Conservation (phyloP, 2,113 vertebrate genomes). For the Alouatta palliata region DNA sequence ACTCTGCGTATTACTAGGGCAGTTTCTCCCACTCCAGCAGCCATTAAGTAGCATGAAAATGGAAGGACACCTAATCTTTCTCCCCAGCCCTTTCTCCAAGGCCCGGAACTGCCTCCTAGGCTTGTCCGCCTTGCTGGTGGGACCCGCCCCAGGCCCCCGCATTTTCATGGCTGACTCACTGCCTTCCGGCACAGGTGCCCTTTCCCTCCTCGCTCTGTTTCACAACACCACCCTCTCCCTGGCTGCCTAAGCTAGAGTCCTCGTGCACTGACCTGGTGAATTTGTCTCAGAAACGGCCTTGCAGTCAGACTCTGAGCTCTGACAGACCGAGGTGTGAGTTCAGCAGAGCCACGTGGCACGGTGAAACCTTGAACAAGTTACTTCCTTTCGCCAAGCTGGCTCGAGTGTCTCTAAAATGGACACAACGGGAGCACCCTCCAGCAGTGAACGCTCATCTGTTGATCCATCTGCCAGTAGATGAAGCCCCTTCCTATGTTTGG, state of each 20-base stretch:
- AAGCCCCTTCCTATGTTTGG: background rate
- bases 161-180: background rate
- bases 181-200: background rate
- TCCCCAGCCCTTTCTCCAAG: background rate
- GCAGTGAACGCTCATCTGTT: background rate
- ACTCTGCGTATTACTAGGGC: background rate
- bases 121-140: background rate
- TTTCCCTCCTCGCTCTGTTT: rapidly evolving
- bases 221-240: too few relatives aligned
- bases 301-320: background rate
- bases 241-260: background rate
- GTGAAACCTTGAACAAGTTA: background rate
- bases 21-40: too few relatives aligned
- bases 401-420: background rate
- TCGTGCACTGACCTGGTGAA: background rate
- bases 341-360: rapidly evolving
- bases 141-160: background rate
- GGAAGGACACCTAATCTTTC: too few relatives aligned
- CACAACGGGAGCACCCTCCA: background rate
- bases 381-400: background rate
- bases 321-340: background rate
- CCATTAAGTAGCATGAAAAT: rapidly evolving
- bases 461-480: background rate
- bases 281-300: background rate
- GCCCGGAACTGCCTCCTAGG: background rate